Conservation (phyloP, 2,113 vertebrate genomes). For the Epinephelus cyanopodus region DNA sequence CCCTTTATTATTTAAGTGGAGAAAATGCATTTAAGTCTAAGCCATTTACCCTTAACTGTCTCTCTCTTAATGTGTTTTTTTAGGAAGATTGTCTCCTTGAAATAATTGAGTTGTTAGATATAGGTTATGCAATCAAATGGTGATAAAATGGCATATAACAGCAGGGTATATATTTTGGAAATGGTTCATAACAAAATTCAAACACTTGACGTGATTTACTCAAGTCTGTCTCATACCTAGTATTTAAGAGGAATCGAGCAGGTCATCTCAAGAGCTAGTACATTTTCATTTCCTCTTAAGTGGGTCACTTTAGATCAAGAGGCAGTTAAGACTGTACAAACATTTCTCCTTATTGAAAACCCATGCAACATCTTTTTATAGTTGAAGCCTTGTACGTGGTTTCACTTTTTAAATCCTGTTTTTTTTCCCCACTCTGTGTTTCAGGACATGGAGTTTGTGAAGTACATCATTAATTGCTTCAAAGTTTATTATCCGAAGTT, state of each 20-base stretch:
- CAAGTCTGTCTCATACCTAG: not conserved
- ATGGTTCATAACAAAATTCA: not conserved
- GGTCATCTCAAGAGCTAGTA: conserved; percentile 16
- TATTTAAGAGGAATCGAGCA: not conserved
- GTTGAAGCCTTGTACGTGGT: conserved; percentile 10
- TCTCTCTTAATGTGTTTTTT: not conserved
- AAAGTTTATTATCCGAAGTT: conserved; percentile 98
- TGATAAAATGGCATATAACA: not conserved
- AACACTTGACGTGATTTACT: not conserved
- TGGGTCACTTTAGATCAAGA: conserved; percentile 55
- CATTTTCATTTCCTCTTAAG: conserved; percentile 44
- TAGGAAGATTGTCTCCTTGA: not conserved
- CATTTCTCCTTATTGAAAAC: conserved; percentile 14
- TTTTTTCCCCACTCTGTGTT: conserved; percentile 60
- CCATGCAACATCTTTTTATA: conserved; percentile 23
- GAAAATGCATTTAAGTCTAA: not conserved
- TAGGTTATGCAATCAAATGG: not conserved
- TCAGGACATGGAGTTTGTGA: conserved; percentile 98
- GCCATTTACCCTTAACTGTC: not conserved
- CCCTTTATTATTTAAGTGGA: conserved; percentile 13
- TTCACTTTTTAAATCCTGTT: conserved; percentile 3
- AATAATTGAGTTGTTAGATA: not conserved
- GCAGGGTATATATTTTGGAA: not conserved
- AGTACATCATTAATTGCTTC: conserved; percentile 95
- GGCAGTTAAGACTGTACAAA: conserved; percentile 27